Conservation (phyloP, 2,797 vertebrate species). For the Hippocampus kuda region DNA sequence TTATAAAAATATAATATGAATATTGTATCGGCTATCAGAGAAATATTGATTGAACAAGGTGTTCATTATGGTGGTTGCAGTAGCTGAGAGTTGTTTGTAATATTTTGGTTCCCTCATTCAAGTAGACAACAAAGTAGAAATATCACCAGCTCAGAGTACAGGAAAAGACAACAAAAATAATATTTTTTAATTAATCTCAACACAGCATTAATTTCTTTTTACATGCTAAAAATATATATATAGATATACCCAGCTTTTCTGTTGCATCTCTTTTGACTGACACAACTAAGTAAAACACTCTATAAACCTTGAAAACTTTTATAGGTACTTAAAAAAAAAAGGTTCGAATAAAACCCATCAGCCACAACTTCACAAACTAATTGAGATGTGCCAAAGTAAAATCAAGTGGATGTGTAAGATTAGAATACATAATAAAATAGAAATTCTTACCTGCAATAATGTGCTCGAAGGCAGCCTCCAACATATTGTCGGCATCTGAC, state of each 20-base stretch:
- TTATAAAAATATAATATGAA: no score
- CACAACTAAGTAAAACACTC: no score
- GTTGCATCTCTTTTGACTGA: no score
- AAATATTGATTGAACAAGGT: background rate
- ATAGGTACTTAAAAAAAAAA: no score
- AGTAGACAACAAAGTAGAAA: background rate
- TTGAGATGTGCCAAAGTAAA: conserved; percentile 5
- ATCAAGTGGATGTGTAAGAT: conserved; percentile 25
- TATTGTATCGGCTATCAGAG: background rate
- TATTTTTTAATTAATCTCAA: background rate
- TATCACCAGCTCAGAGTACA: background rate
- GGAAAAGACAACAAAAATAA: background rate
- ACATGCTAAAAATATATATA: no score
- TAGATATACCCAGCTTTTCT: no score
- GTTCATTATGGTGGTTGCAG: no score
- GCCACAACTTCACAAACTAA: background rate
- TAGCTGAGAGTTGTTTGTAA: background rate
- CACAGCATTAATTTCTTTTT: background rate
- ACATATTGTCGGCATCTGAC: conserved; percentile 77
- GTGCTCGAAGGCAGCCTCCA: conserved; percentile 82
- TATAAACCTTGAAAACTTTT: no score
- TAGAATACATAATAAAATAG: conserved; percentile 18
- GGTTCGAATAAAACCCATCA: background rate
- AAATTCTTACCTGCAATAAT: conserved; percentile 79
- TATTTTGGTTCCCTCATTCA: background rate